Conservation (phyloP, 2,113 vertebrate genomes). For the Plecturocebus donacophilus region DNA sequence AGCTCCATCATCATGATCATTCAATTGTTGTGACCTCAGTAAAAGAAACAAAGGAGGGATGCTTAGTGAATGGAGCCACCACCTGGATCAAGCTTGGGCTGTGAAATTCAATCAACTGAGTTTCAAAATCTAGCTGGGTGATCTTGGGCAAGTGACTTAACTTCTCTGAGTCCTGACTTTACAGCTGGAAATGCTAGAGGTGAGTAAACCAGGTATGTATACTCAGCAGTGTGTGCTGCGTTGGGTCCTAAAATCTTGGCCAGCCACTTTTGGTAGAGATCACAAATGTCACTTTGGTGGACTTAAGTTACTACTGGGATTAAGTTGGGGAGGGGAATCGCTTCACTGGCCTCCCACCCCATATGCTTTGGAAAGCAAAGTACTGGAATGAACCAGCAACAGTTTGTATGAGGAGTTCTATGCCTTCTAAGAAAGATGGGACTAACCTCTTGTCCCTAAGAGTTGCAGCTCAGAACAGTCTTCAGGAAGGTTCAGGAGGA, state of each 20-base stretch:
- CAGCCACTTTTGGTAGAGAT: background rate
- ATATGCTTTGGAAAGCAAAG: background rate
- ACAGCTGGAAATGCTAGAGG: background rate
- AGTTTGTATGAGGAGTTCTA: too few species aligned
- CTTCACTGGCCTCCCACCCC: background rate
- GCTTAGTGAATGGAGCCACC: too few species aligned
- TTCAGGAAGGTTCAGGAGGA: background rate
- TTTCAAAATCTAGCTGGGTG: background rate
- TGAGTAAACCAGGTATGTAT: background rate
- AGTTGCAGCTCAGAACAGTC: background rate
- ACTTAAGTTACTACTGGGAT: background rate
- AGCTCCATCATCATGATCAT: background rate
- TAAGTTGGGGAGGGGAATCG: background rate
- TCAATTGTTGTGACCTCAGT: background rate
- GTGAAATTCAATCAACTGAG: background rate
- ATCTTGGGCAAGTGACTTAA: background rate
- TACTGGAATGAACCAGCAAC: background rate
- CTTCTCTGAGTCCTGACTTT: background rate
- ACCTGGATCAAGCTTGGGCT: background rate
- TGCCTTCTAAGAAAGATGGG: background rate
- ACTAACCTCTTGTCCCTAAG: background rate
- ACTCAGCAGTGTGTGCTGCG: background rate
- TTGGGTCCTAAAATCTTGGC: background rate
- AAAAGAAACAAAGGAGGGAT: background rate
- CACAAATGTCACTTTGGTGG: background rate